Base-by-base conservation (phyloP, 2,797 vertebrate genomes). In the Glossophaga mutica region DNA sequence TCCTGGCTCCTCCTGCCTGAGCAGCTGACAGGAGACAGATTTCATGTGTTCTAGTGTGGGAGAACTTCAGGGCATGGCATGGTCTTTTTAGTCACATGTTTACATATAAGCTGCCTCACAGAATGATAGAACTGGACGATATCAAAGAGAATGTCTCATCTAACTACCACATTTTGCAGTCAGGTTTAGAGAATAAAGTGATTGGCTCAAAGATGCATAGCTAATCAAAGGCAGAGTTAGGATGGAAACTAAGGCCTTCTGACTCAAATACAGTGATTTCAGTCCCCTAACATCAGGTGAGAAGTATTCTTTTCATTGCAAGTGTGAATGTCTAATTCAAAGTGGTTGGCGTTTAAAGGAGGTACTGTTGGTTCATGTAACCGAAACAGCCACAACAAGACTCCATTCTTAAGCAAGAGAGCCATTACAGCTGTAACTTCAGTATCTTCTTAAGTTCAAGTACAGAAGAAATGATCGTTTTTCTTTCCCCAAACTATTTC, bases 11-110 rank as follows among this genome's bases (percentile, higher is more conserved):
- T 92, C 26, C 84, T 77, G 39, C 50, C 29, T 77, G 68, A 95
- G 79, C 50, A 84, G 50, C 52, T 74, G 84, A 93, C 22, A 83
- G 48, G 95, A 94, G 90, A 84, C 71, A 85, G 85, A 70, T 21
- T 87, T 52, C 8, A n/a, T 19, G 44, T 59, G 52, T 42, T 67
- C 62, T 26, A 9, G 15, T 67, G 55, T 74, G 82, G 76, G 71
- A 87, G 84, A 90, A 87, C 24, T 73, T 92, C 34, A 83, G 46
- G 79, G 11, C 19, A 39, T 3, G 14, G 26, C 18, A 3, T n/a
- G 7, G 29, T 48, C 42, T 39, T 77, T 88, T 73, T 19, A 70
- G 62, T 82, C 65, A 95, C 1, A 32, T 83, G 37, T 14, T 34
- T 44, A 62, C 34, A 24, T n/a, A n/a, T 21, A 10, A 90, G 26